phyloP scores from a whole-genome alignment of 2,888 invertebrate species.

The Buathra laborator region DNA sequence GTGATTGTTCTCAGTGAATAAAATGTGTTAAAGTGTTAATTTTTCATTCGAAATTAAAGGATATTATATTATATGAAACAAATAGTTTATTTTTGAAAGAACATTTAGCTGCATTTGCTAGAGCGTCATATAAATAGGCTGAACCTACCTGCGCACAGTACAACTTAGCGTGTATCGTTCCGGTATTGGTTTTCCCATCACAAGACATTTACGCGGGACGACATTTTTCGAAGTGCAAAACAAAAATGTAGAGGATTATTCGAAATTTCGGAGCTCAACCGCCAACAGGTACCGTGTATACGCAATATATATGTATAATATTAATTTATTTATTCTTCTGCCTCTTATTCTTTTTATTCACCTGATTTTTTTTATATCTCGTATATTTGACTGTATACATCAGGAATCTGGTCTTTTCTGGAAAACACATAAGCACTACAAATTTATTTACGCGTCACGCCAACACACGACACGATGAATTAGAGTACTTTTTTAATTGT shows the following conservation, averaged over 20 bases:
- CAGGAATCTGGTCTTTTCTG: constrained; percentile 61
- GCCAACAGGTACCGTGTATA: constrained; percentile 42
- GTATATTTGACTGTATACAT: constrained; percentile 19
- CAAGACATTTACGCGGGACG: constrained; percentile 32
- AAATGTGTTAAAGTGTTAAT: background rate
- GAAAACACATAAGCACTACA: constrained; percentile 62
- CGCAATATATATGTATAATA: background rate
- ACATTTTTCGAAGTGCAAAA: constrained; percentile 10
- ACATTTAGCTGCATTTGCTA: background rate
- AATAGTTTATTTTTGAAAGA: background rate
- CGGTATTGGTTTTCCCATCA: background rate
- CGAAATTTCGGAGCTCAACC: constrained; percentile 3
- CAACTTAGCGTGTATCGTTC: background rate
- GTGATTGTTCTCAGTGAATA: background rate
- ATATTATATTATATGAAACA: no score
- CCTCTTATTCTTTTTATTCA: constrained; percentile 5
- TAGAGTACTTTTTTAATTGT: background rate
- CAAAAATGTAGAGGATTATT: constrained; percentile 40
- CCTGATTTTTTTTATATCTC: background rate
- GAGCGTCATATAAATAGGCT: background rate
- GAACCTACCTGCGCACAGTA: background rate
- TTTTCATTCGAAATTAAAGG: background rate
- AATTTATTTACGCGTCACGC: constrained; percentile 41
- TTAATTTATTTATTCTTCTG: background rate
- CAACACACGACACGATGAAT: constrained; percentile 38